phyloP scores from a whole-genome alignment of 2,797 vertebrate genomes.

The Alfaro cultratus region DNA sequence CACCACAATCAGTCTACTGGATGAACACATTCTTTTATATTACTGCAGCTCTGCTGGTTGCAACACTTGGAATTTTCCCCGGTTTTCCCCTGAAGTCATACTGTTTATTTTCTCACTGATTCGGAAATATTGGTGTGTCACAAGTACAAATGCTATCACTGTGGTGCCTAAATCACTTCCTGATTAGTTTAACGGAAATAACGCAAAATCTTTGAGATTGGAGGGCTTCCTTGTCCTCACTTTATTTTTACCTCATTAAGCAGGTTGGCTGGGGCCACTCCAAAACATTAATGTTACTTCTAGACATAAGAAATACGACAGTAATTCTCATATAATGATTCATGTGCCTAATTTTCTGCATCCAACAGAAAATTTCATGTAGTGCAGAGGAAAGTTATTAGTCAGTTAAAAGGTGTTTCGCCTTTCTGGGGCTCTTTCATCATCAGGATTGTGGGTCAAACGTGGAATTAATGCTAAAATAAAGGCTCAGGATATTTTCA shows the following conservation, averaged over 20 bases:
- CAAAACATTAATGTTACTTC: background rate
- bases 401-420: background rate
- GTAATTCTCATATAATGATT: background rate
- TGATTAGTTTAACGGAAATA: background rate
- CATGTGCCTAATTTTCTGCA: background rate
- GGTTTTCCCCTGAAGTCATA: background rate
- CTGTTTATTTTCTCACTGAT: slow-evolving; percentile 4
- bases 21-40: slow-evolving; percentile 23
- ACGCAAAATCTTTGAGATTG: background rate
- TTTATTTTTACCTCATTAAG: background rate
- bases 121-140: background rate
- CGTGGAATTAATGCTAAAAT: background rate
- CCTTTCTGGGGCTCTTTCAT: background rate
- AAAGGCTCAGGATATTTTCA: background rate
- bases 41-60: background rate
- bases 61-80: slow-evolving; percentile 6
- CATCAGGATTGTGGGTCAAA: background rate
- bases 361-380: background rate
- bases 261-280: background rate
- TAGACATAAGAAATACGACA: background rate
- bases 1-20: background rate
- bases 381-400: background rate
- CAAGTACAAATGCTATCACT: background rate
- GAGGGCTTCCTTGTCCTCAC: background rate
- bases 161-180: background rate